Evolutionary conservation across 2,888 invertebrate genomes (phyloP).

Genomic region (Spodoptera littoralis): DNA sequence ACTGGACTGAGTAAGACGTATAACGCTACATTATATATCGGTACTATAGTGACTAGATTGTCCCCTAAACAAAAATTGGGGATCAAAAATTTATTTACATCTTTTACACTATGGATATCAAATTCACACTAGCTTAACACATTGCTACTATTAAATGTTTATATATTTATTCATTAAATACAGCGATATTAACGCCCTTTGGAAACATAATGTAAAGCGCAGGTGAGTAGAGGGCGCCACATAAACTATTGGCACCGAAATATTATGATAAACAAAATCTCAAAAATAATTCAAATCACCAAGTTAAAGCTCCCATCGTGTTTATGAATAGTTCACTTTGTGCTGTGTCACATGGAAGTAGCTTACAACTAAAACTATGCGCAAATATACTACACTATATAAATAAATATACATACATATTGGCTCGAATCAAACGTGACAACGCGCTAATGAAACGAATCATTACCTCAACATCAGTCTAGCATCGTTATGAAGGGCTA

Average conservation of each 20-base stretch:
- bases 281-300: conserved; percentile 74
- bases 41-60: conserved; percentile 84
- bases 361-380: conserved; percentile 73
- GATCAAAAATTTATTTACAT: conserved; percentile 77
- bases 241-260: conserved; percentile 70
- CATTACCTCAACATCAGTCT: conserved; percentile 72
- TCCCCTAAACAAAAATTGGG: conserved; percentile 70
- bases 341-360: conserved; percentile 84
- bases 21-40: conserved; percentile 63
- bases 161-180: conserved; percentile 65
- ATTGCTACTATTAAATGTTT: conserved; percentile 64
- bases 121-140: conserved; percentile 81
- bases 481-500: conserved; percentile 71
- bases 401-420: conserved; percentile 68
- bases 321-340: conserved; percentile 71
- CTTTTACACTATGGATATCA: conserved; percentile 77
- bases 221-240: conserved; percentile 58
- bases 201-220: conserved; percentile 66
- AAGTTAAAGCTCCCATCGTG: conserved; percentile 71
- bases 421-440: conserved; percentile 60
- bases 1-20: conserved; percentile 49
- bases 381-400: conserved; percentile 65
- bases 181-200: conserved; percentile 67
- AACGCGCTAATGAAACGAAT: conserved; percentile 54
- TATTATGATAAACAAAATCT: conserved; percentile 69